phyloP scores from a whole-genome alignment of 2,797 vertebrate species.

The Neopelma chrysocephalum region DNA sequence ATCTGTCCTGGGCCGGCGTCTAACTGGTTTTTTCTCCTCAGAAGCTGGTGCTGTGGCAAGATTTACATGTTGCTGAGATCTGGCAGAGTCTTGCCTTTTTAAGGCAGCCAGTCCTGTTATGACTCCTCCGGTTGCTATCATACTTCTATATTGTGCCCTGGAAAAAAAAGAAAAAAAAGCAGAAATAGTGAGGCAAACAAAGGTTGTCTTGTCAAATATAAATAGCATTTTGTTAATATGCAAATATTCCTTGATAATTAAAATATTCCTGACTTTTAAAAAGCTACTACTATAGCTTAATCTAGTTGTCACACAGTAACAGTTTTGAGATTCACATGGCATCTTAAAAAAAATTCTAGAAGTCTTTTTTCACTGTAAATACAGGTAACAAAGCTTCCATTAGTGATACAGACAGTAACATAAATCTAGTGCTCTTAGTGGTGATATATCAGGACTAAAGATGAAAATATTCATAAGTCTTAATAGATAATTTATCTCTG shows the following conservation, averaged over 20 bases:
- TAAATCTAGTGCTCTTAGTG: background rate
- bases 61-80: conserved; percentile 88
- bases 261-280: background rate
- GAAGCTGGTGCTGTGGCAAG: conserved; percentile 66
- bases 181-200: background rate
- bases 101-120: conserved; percentile 96
- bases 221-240: background rate
- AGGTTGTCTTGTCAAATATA: background rate
- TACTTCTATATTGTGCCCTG: conserved; percentile 72
- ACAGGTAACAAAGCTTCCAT: background rate
- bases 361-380: background rate
- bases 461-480: background rate
- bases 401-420: background rate
- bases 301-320: background rate
- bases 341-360: background rate
- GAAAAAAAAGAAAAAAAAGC: background rate
- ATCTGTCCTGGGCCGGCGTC: conserved; percentile 87
- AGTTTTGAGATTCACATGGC: background rate
- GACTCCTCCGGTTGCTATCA: conserved; percentile 97
- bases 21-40: conserved; percentile 81
- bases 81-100: conserved; percentile 94
- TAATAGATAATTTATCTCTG: background rate
- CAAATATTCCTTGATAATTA: background rate
- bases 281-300: background rate
- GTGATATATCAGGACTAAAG: background rate